Percentiles rank a stretch among this genome's conserved stretches.
These are phyloP conservation scores for Morus bassanus DNA, from an alignment of 2,797 vertebrate species.

Conservation along the genomic window DNA sequence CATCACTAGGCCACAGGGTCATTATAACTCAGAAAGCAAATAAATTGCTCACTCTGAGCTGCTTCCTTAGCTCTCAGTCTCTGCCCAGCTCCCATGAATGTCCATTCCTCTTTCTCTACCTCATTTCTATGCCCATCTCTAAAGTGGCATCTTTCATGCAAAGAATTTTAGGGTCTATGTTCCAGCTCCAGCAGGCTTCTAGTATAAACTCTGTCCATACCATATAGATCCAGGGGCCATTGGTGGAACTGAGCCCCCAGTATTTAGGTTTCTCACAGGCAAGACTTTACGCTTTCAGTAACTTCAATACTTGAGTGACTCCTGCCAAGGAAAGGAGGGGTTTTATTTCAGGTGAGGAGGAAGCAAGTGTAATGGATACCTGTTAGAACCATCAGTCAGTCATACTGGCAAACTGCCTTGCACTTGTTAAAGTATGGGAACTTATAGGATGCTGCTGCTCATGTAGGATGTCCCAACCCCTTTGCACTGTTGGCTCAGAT, in stretches of 20 bases:
- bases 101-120: background rate
- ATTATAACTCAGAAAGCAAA: background rate
- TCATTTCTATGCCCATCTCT: background rate
- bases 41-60: background rate
- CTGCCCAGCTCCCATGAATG: background rate
- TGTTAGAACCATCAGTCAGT: background rate
- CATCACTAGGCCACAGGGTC: background rate
- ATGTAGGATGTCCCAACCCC: fast-evolving
- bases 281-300: background rate
- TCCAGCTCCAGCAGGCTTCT: background rate
- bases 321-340: background rate
- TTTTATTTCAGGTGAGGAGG: background rate
- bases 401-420: background rate
- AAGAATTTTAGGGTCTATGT: background rate
- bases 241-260: background rate
- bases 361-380: too few species aligned
- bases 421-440: background rate
- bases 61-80: background rate
- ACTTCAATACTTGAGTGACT: background rate
- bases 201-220: background rate
- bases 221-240: background rate
- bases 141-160: background rate
- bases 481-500: background rate
- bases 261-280: background rate
- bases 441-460: background rate